These are phyloP conservation scores for Stomorhina lunata DNA, from an alignment of 2,888 invertebrate species.

Conservation along the genomic window DNA sequence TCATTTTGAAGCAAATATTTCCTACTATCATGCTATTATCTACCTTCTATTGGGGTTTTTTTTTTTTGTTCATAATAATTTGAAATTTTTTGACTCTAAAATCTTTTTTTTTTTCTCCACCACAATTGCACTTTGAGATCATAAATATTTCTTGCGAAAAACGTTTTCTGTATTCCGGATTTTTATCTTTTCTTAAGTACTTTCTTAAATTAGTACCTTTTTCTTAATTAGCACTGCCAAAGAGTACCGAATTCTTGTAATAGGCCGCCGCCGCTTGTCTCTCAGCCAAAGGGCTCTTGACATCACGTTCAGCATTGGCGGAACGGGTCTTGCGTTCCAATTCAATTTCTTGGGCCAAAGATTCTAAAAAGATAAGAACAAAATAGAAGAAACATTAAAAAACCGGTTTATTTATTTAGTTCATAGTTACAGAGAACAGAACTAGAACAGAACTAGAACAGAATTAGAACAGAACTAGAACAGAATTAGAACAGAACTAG, in stretches of 20 bases:
- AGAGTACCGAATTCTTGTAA: constrained; percentile 94
- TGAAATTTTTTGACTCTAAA: background rate
- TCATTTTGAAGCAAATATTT: constrained; percentile 1
- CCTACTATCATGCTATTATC: background rate
- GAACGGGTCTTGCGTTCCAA: constrained; percentile 92
- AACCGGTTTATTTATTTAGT: too few species aligned
- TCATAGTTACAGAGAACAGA: too few species aligned
- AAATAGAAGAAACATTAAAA: background rate
- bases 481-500: too few species aligned
- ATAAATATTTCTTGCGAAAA: constrained; percentile 22
- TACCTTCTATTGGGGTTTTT: background rate
- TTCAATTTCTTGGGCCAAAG: constrained; percentile 92
- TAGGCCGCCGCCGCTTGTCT: constrained; percentile 86
- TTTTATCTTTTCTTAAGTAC: constrained; percentile 11
- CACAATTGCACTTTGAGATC: constrained; percentile 77
- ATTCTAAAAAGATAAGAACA: constrained; percentile 82
- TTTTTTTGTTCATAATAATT: background rate
- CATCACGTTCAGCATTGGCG: constrained; percentile 89
- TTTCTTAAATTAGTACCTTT: constrained; percentile 35
- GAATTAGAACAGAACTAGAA: too few species aligned
- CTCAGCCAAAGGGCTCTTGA: constrained; percentile 92
- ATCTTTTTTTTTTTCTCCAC: constrained; percentile 1
- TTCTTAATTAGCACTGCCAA: constrained; percentile 90
- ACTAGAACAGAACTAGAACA: too few species aligned
- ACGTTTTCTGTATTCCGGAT: constrained; percentile 3